A percentile compares a stretch with the other conserved stretches of the same genome.
phyloP scores from a whole-genome alignment of 1,140 invertebrate species.

The Listronotus bonariensis region DNA sequence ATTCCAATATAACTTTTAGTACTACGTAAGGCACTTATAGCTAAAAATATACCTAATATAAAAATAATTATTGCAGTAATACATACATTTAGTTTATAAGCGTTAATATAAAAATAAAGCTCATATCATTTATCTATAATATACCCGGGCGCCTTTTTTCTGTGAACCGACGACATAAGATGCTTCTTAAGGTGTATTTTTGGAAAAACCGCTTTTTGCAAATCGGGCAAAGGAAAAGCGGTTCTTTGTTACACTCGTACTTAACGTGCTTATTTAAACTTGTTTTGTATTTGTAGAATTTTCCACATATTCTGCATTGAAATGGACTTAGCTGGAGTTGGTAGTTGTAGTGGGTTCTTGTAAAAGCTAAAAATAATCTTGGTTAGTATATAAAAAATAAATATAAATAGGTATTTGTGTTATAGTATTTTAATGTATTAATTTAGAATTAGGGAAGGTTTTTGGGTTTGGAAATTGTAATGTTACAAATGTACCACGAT shows the following conservation, averaged over 20 bases:
- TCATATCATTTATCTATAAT: no score
- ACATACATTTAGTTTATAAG: no score
- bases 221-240: constrained; percentile 58
- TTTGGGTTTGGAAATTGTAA: no score
- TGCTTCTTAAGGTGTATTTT: constrained; percentile 41
- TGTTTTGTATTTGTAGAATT: constrained; percentile 42
- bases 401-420: no score
- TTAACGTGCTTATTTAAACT: constrained; percentile 68
- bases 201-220: constrained; percentile 58
- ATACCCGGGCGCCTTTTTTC: constrained; percentile 7
- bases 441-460: not conserved
- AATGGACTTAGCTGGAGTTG: constrained; percentile 25
- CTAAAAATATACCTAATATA: no score
- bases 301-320: constrained; percentile 31
- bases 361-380: constrained; percentile 7
- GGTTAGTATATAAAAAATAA: constrained; percentile 8
- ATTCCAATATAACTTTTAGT: no score
- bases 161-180: constrained; percentile 32
- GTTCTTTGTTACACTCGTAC: constrained; percentile 66
- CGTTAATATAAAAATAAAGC: no score
- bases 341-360: constrained; percentile 20
- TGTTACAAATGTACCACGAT: not conserved
- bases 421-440: no score
- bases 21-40: no score
- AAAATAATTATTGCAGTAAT: no score